Conservation (phyloP, 2,888 invertebrate genomes). For the Pyrochroa serraticornis region DNA sequence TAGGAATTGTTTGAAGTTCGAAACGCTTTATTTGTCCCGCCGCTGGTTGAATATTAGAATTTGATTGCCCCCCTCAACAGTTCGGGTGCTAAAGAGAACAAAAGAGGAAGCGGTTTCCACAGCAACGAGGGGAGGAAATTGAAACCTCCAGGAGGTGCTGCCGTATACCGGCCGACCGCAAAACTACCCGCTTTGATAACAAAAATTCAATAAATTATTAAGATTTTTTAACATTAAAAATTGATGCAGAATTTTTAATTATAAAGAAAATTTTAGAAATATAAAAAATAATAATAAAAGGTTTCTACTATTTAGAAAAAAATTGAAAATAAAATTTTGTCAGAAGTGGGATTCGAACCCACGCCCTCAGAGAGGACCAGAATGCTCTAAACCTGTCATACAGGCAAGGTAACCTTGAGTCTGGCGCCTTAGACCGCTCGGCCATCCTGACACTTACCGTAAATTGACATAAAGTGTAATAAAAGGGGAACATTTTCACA, state of each 20-base stretch:
- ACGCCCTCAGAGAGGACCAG: conserved; percentile 54
- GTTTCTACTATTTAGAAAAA: no score
- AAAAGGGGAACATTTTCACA: background rate
- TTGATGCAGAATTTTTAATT: no score
- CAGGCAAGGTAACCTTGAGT: conserved; percentile 48
- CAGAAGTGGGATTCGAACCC: conserved; percentile 52
- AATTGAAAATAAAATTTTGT: conserved; percentile 31
- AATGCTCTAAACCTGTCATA: conserved; percentile 42
- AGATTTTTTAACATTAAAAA: conserved; percentile 3
- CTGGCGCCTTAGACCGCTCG: conserved; percentile 89
- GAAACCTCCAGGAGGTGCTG: conserved; percentile 41
- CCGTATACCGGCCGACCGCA: conserved; percentile 37
- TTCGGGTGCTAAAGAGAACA: conserved; percentile 51
- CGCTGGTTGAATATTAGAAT: conserved; percentile 33
- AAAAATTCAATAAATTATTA: background rate
- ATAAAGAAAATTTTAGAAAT: no score
- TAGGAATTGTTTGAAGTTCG: no score
- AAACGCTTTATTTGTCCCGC: conserved; percentile 17
- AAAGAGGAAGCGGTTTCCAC: conserved; percentile 56
- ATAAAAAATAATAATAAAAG: no score
- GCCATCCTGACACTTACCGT: conserved; percentile 74
- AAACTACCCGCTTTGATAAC: conserved; percentile 19
- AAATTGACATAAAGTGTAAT: background rate
- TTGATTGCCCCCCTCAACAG: conserved; percentile 42
- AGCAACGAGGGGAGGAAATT: conserved; percentile 46